Conservation (phyloP, 2,888 invertebrate species). For the Nephrotoma appendiculata region DNA sequence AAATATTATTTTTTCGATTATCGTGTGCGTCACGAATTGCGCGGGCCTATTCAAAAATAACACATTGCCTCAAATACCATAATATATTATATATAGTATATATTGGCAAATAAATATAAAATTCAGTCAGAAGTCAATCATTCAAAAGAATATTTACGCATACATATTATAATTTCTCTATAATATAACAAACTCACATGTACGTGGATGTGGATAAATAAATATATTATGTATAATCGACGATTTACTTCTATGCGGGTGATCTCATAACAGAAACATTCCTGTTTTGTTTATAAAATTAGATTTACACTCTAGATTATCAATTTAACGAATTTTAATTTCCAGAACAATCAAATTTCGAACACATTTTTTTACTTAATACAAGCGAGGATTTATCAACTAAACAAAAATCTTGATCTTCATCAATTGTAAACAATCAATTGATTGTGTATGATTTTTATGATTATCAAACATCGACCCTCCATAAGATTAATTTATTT, state of each 20-base stretch:
- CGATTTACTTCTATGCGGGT: neutral
- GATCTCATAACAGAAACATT: neutral
- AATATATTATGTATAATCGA: neutral
- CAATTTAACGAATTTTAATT: neutral
- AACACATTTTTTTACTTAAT: neutral
- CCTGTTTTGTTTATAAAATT: neutral
- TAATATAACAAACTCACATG: neutral
- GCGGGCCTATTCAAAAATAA: neutral
- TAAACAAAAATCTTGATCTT: neutral
- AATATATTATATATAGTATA: neutral
- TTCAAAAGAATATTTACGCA: neutral
- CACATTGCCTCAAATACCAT: neutral
- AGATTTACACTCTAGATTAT: neutral
- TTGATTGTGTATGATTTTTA: neutral
- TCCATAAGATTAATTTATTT: neutral
- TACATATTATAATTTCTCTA: neutral
- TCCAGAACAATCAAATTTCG: neutral
- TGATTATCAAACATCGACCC: neutral
- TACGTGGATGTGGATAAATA: neutral
- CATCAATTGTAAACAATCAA: neutral
- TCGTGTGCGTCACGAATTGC: neutral
- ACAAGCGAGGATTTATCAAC: neutral
- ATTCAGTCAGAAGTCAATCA: neutral
- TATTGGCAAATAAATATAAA: neutral
- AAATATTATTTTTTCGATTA: neutral